phyloP scores from a whole-genome alignment of 1,140 invertebrate genomes.

The Epicauta chinensis region DNA sequence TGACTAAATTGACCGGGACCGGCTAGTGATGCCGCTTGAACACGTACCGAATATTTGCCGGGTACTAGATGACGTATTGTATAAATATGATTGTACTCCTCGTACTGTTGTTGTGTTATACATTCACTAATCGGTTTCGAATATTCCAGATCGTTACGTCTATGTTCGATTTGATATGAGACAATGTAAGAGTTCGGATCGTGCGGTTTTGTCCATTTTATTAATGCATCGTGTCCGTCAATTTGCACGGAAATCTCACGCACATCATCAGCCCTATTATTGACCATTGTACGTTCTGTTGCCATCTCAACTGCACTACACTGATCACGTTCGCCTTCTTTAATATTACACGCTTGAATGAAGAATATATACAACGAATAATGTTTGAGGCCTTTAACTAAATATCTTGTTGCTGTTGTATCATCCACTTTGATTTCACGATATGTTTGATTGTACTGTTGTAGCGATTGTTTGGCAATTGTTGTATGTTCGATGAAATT shows the following conservation, averaged over 20 bases:
- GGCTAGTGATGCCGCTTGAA: slow-evolving; percentile 58
- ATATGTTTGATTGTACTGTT: no score
- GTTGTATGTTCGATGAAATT: no score
- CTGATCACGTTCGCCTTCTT: slow-evolving; percentile 24
- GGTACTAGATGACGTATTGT: slow-evolving; percentile 45
- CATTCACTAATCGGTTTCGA: slow-evolving; percentile 13
- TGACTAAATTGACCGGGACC: slow-evolving; percentile 34
- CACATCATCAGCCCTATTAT: slow-evolving; percentile 40
- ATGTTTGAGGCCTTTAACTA: slow-evolving; percentile 37
- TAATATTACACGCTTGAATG: slow-evolving; percentile 47
- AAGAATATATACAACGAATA: slow-evolving; percentile 47
- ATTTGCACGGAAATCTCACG: slow-evolving; percentile 27
- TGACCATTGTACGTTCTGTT: slow-evolving; percentile 38
- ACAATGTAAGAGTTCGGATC: slow-evolving; percentile 59
- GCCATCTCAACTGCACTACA: slow-evolving; percentile 35
- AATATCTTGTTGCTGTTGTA: no score
- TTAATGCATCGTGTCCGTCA: slow-evolving; percentile 37
- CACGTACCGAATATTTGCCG: slow-evolving; percentile 56
- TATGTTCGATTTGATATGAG: slow-evolving; percentile 53
- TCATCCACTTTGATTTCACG: no score
- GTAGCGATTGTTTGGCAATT: no score
- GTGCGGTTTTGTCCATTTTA: slow-evolving; percentile 54
- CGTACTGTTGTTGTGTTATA: slow-evolving; percentile 9
- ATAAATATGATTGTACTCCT: slow-evolving; percentile 16
- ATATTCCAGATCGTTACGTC: slow-evolving; percentile 35